A percentile compares a stretch with the other conserved stretches of the same genome.
These are phyloP conservation scores for Oscheius sp. DNA, from an alignment of 2,888 invertebrate genomes.

Conservation along the genomic window DNA sequence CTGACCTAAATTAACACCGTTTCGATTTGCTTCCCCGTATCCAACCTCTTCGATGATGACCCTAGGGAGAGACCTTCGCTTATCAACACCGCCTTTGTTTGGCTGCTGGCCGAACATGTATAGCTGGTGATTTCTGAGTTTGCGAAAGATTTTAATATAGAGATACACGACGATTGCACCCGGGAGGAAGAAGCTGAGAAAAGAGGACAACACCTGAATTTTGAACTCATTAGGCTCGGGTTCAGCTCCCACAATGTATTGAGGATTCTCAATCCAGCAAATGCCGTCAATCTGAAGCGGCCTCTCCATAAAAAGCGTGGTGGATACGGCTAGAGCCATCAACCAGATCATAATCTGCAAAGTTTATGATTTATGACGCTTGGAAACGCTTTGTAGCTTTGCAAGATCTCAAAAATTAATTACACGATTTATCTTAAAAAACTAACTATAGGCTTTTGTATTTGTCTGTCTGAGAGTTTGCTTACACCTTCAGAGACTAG, in stretches of 20 bases:
- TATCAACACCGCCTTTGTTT: conserved; percentile 46
- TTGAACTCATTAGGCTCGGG: background rate
- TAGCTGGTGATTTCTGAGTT: conserved; percentile 60
- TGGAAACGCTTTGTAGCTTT: too few species aligned
- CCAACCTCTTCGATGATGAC: conserved; percentile 64
- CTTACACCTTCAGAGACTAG: too few species aligned
- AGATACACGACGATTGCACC: conserved; percentile 61
- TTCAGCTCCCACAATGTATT: conserved; percentile 53
- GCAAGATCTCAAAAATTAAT: too few species aligned
- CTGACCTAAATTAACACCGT: conserved; percentile 42
- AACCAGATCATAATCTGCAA: conserved; percentile 60
- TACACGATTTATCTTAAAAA: too few species aligned
- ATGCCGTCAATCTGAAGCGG: conserved; percentile 37
- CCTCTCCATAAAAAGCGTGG: conserved; percentile 61
- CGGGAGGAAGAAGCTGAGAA: conserved; percentile 65
- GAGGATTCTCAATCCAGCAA: conserved; percentile 67
- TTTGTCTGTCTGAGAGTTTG: too few species aligned
- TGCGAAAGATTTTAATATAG: conserved; percentile 64
- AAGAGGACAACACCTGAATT: conserved; percentile 55
- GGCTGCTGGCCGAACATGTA: conserved; percentile 63
- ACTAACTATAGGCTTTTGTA: too few species aligned
- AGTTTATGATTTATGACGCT: background rate
- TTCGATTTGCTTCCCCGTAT: background rate
- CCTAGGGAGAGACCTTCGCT: conserved; percentile 54
- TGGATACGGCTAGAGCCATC: conserved; percentile 59